Percentiles rank a stretch among this genome's conserved stretches.
Conservation (phyloP, 2,113 vertebrate species). For the Thryonomys swinderianus region DNA sequence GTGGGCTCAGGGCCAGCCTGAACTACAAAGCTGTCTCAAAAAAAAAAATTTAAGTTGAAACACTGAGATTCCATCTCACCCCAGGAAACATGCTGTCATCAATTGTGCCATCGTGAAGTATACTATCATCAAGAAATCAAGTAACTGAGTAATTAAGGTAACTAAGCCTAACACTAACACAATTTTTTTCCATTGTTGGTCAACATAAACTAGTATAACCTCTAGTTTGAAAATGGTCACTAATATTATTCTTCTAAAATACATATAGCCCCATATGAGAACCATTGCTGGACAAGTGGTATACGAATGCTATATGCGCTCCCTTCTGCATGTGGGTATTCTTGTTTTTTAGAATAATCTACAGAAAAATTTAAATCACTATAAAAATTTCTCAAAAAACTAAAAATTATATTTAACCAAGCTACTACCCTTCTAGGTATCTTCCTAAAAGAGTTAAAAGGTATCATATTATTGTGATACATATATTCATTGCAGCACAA, state of each 20-base stretch:
- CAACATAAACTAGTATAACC: neutral
- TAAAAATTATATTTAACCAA: no score
- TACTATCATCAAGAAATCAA: neutral
- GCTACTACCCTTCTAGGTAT: no score
- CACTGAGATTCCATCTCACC: neutral
- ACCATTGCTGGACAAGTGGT: neutral
- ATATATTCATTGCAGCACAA: no score
- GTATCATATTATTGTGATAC: no score
- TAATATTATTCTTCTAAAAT: slow-evolving; percentile 37
- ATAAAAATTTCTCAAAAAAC: no score
- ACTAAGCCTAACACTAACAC: neutral
- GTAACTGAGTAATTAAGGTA: neutral
- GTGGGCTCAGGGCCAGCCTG: no score
- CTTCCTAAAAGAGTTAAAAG: no score
- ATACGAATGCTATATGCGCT: neutral
- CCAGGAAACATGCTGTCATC: neutral
- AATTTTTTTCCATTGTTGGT: neutral
- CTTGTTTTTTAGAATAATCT: slow-evolving; percentile 10
- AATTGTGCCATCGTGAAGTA: neutral
- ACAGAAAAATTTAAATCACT: neutral
- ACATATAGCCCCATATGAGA: neutral
- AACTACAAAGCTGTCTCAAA: no score
- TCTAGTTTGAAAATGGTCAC: neutral
- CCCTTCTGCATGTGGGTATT: neutral
- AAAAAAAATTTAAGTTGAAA: neutral